A percentile compares a stretch with the other conserved stretches of the same genome.
phyloP scores from a whole-genome alignment of 2,888 invertebrate genomes.

The Abrostola tripartita region DNA sequence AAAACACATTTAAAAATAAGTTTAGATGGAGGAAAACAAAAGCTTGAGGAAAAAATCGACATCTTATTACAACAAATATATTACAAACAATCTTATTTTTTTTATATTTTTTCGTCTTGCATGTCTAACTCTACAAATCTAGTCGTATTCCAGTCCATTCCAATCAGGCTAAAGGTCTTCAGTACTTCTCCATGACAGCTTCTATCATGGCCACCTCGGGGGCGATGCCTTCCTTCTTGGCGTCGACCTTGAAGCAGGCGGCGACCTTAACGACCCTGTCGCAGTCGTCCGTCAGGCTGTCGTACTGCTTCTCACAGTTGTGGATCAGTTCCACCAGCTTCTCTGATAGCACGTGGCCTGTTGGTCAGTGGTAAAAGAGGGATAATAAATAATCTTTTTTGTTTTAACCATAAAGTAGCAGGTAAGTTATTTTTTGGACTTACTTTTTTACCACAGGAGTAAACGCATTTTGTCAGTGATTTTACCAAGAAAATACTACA shows the following conservation, averaged over 20 bases:
- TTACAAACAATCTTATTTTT: constrained; percentile 25
- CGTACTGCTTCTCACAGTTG: constrained; percentile 80
- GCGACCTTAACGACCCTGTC: constrained; percentile 79
- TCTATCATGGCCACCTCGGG: constrained; percentile 84
- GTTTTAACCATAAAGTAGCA: no score
- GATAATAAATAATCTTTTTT: background rate
- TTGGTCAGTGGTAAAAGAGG: constrained; percentile 10
- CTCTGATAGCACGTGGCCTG: constrained; percentile 76
- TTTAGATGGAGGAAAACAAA: no score
- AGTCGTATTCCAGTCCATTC: constrained; percentile 6
- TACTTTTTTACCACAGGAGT: no score
- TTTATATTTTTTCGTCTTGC: constrained; percentile 25
- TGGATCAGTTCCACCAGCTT: constrained; percentile 80
- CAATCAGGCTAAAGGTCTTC: constrained; percentile 14
- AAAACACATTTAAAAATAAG: no score
- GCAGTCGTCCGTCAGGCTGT: constrained; percentile 76
- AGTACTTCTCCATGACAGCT: constrained; percentile 80
- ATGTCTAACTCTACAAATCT: constrained; percentile 20
- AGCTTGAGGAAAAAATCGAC: constrained; percentile 3
- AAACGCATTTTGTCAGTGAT: no score
- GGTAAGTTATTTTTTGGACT: no score
- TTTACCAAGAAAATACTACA: no score
- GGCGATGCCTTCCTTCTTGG: constrained; percentile 77
- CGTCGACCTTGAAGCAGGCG: constrained; percentile 79
- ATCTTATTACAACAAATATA: constrained; percentile 20